A percentile compares a stretch with the other conserved stretches of the same genome.
Evolutionary conservation across 2,113 vertebrate genomes (phyloP).

Genomic region (Chrysemys picta): DNA sequence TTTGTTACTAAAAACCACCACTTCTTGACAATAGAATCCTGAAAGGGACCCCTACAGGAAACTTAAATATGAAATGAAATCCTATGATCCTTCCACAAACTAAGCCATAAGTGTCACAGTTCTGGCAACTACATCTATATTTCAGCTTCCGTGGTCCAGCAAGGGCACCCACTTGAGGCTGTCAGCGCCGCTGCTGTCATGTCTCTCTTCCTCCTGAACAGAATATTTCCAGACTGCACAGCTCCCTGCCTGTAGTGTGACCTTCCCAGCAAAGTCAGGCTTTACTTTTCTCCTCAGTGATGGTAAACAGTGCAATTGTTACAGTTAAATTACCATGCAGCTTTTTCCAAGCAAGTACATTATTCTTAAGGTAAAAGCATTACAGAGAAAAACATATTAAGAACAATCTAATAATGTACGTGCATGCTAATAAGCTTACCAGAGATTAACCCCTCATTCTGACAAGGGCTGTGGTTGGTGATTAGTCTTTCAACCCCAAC

Average conservation of each 20-base stretch:
- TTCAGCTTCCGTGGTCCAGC: not conserved
- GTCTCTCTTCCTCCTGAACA: not conserved
- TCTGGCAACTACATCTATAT: not conserved
- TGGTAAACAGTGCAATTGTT: not conserved
- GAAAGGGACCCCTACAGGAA: not conserved
- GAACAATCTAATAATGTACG: not conserved
- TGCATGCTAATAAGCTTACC: not conserved
- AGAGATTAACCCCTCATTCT: not conserved
- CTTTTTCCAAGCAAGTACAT: not conserved
- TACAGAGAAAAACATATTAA: not conserved
- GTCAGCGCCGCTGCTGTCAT: not conserved
- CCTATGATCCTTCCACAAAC: not conserved
- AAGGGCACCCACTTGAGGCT: not conserved
- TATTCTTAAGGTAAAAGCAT: not conserved
- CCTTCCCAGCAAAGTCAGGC: not conserved
- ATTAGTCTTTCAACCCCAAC: no score
- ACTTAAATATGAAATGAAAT: constrained; percentile 1
- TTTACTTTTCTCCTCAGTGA: not conserved
- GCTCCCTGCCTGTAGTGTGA: not conserved
- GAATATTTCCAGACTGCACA: not conserved
- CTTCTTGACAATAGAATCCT: constrained; percentile 24
- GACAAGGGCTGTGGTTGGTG: no score
- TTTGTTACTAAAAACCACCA: constrained; percentile 31
- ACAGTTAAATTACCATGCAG: not conserved
- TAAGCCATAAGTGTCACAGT: not conserved